phyloP scores from a whole-genome alignment of 35 echinoderm and acorn worm species.

The Ophioderma brevispina region DNA sequence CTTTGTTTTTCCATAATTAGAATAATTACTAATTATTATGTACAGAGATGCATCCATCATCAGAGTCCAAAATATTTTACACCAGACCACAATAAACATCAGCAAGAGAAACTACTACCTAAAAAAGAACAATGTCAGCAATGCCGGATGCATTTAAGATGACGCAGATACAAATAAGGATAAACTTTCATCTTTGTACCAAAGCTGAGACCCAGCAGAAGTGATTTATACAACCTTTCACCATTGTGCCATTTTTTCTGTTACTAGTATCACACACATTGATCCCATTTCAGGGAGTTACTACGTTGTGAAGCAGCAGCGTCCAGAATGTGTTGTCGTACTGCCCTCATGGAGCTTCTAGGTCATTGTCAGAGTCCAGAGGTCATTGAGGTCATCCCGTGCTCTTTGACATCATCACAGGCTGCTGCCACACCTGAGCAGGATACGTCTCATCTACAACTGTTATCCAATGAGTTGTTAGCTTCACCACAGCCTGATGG shows the following conservation, averaged over 20 bases:
- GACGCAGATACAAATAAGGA: too few species aligned
- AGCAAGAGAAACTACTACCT: too few species aligned
- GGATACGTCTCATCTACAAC: conserved; percentile 64
- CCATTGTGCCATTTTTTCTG: too few species aligned
- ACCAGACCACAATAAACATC: too few species aligned
- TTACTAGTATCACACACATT: not conserved
- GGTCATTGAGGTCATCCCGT: conserved; percentile 63
- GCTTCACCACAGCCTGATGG: conserved; percentile 70
- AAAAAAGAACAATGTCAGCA: too few species aligned
- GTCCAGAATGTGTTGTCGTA: conserved; percentile 57
- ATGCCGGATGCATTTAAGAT: too few species aligned
- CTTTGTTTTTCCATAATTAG: too few species aligned
- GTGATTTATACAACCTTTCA: not conserved
- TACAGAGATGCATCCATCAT: too few species aligned
- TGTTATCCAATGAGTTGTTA: conserved; percentile 71
- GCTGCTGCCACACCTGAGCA: conserved; percentile 51
- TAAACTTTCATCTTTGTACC: too few species aligned
- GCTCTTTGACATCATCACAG: conserved; percentile 51
- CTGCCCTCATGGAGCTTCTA: conserved; percentile 68
- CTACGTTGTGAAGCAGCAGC: conserved; percentile 46
- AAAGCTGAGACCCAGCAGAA: too few species aligned
- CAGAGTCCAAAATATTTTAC: too few species aligned
- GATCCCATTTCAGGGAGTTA: conserved; percentile 39
- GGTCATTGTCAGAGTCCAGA: conserved; percentile 65
- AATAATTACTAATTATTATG: too few species aligned